These are phyloP conservation scores for Callocephalon fimbriatum DNA, from an alignment of 2,113 vertebrate species.

Conservation along the genomic window DNA sequence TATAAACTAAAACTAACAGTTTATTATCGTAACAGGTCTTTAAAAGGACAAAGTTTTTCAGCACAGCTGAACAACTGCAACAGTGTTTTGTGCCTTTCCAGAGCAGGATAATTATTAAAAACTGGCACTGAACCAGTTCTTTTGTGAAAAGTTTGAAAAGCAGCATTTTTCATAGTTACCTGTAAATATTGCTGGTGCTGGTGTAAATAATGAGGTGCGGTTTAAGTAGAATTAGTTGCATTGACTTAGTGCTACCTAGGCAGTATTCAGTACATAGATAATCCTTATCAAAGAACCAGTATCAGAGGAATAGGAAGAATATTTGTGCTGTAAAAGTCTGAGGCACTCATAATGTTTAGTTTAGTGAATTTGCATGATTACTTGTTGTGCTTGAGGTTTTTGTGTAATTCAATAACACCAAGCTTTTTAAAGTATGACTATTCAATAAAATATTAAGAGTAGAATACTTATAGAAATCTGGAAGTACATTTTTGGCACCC, in stretches of 20 bases:
- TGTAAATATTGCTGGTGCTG: neutral
- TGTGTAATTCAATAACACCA: neutral
- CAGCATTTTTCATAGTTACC: neutral
- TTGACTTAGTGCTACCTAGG: neutral
- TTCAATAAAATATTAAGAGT: neutral
- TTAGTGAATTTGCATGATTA: neutral
- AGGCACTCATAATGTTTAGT: neutral
- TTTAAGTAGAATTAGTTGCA: neutral
- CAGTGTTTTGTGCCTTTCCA: conserved; percentile 57
- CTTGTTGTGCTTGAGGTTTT: neutral
- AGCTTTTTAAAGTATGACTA: neutral
- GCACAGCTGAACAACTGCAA: conserved; percentile 57
- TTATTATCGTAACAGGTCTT: conserved; percentile 67
- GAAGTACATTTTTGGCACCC: neutral
- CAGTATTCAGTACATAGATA: neutral
- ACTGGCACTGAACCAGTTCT: neutral
- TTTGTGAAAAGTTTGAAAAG: conserved; percentile 46
- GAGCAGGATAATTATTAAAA: conserved; percentile 42
- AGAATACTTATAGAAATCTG: neutral
- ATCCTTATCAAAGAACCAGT: neutral
- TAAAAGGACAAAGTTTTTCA: conserved; percentile 65
- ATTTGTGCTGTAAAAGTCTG: neutral
- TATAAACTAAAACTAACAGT: conserved; percentile 73
- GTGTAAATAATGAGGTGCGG: neutral
- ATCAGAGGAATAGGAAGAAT: neutral